Conservation (phyloP, 2,888 invertebrate genomes). For the Andricus quercusramuli region DNA sequence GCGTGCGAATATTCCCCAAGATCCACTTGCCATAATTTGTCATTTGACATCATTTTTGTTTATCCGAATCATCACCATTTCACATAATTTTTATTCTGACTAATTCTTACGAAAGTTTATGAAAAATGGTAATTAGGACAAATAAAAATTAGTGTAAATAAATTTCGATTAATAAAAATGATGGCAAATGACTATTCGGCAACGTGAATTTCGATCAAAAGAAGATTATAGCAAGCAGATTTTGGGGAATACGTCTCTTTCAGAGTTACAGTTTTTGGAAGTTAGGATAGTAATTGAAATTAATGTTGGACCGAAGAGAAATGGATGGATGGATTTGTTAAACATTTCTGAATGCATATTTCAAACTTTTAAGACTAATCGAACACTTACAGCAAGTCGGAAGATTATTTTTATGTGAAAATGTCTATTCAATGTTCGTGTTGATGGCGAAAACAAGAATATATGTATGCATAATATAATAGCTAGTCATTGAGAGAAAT, state of each 20-base stretch:
- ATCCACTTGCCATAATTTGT: background rate
- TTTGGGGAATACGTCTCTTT: background rate
- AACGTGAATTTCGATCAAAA: background rate
- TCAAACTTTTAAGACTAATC: constrained; percentile 34
- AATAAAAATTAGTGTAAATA: background rate
- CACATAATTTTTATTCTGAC: background rate
- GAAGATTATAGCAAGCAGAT: background rate
- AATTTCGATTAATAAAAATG: background rate
- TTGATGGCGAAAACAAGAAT: constrained; percentile 51
- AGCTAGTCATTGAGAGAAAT: constrained; percentile 72
- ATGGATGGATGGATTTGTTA: constrained; percentile 30
- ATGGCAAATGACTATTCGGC: background rate
- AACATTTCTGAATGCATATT: constrained; percentile 29
- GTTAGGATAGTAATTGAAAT: constrained; percentile 1
- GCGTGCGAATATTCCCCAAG: background rate
- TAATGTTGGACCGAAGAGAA: constrained; percentile 32
- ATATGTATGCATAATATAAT: constrained; percentile 72
- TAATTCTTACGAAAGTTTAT: background rate
- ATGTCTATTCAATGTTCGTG: constrained; percentile 41
- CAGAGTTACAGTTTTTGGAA: constrained; percentile 20
- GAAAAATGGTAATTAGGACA: background rate
- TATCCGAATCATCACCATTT: background rate
- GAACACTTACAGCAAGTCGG: constrained; percentile 21
- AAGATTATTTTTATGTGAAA: constrained; percentile 43
- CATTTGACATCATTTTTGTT: background rate